Evolutionary conservation across 2,888 invertebrate species (phyloP), one percentile per base, ranked within the genome.

Genomic region (Epicampocera succincta): DNA sequence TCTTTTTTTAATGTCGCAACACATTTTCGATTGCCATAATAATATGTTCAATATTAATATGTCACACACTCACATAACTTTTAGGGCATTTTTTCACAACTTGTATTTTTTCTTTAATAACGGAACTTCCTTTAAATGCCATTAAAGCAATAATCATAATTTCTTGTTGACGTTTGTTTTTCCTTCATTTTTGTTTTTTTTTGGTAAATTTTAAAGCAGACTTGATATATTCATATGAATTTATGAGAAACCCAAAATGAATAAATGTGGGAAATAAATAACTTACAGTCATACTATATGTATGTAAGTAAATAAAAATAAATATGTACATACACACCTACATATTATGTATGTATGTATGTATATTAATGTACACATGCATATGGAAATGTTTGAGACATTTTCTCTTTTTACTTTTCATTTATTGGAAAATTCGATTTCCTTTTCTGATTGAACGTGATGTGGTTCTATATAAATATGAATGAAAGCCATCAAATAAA

Each of bases 401-500:
- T 33, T 33, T 33, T 33, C 33, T 48, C 25, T 72, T 60, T 50
- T 73, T 56, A 54, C 40, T 48, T 76, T 74, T 81, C 71, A 79
- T 84, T 85, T 85, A 83, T 84, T 84, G 84, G 84, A 84, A 85
- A 85, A 85, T 85, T 85, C 84, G 80, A 85, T 85, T 84, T 84
- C 83, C 84, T 81, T 69, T 83, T 80, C 56, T 75, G 81, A 78
- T 61, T 80, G 79, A 60, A 84, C 85, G 83, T 84, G 84, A 83
- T 83, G 81, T 80, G 84, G 83, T 80, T 85, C 60, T 66, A 66
- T 76, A 63, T 65, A 72, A 71, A 72, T 72, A 61, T 61, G 40
- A 56, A 63, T 21, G 21, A 46, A 46, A 65, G 46, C 46, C 38
- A n/a, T 3, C 44, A 21, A 15, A 25, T 19, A 13, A 60, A 48